Evolutionary conservation across 2,797 vertebrate species (phyloP).

Genomic region (Melanitta fusca): DNA sequence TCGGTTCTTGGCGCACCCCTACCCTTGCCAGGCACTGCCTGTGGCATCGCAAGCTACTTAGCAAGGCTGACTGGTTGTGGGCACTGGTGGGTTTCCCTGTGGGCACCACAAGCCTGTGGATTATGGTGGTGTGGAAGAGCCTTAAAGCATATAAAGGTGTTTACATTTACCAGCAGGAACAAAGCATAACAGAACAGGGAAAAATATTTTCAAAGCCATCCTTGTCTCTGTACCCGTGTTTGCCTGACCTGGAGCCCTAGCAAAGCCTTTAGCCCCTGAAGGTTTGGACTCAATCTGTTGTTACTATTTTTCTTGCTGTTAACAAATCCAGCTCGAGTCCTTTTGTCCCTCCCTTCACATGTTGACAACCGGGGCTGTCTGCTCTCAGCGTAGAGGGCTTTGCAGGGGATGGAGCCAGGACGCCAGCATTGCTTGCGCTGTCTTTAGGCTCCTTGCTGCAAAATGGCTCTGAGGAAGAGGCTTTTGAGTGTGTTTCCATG

Average conservation of each 20-base stretch:
- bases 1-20: not conserved
- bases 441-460: not conserved
- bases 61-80: not conserved
- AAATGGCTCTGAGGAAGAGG: not conserved
- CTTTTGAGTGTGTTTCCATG: not conserved
- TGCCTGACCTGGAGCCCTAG: not conserved
- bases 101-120: not conserved
- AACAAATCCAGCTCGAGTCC: not conserved
- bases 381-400: not conserved
- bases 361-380: not conserved
- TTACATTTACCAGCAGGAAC: slow-evolving; percentile 9
- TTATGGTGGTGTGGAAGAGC: not conserved
- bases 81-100: not conserved
- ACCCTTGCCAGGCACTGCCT: not conserved
- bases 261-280: not conserved
- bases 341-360: not conserved
- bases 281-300: not conserved
- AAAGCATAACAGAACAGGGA: not conserved
- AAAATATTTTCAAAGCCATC: not conserved
- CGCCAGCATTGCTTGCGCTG: not conserved
- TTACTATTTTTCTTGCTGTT: not conserved
- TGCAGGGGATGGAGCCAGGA: not conserved
- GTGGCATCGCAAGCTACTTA: not conserved
- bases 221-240: not conserved
- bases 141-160: not conserved